Evolutionary conservation across 2,888 invertebrate species (phyloP).

Genomic region (Idaea dimidiata): DNA sequence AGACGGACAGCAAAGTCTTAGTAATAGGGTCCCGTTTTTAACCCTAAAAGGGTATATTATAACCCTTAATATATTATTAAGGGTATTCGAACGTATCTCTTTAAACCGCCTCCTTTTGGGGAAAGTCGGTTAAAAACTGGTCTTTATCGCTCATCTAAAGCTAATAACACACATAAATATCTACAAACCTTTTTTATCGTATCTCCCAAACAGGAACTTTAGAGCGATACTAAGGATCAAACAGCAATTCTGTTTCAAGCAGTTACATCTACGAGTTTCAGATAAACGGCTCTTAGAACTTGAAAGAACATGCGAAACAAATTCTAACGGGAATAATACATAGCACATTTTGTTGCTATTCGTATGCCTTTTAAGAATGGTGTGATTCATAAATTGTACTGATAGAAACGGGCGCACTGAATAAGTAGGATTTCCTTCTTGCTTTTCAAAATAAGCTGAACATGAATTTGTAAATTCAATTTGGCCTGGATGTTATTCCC

Average conservation of each 20-base stretch:
- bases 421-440: background rate
- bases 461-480: constrained; percentile 1
- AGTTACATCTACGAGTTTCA: constrained; percentile 26
- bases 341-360: background rate
- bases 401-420: background rate
- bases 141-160: background rate
- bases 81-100: too few relatives aligned
- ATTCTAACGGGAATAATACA: background rate
- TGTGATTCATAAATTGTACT: background rate
- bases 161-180: constrained; percentile 17
- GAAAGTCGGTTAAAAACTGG: background rate
- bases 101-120: too few relatives aligned
- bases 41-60: too few relatives aligned
- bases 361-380: background rate
- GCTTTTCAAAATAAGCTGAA: background rate
- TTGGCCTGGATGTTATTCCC: background rate
- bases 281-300: constrained; percentile 19
- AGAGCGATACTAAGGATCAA: constrained; percentile 26
- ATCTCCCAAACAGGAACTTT: constrained; percentile 21
- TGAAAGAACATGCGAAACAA: constrained; percentile 2
- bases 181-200: constrained; percentile 17
- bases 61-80: too few relatives aligned
- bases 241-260: constrained; percentile 27
- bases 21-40: too few relatives aligned
- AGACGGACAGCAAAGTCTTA: too few relatives aligned